phyloP scores from a whole-genome alignment of 2,113 vertebrate species.

The Pontoporia blainvillei region DNA sequence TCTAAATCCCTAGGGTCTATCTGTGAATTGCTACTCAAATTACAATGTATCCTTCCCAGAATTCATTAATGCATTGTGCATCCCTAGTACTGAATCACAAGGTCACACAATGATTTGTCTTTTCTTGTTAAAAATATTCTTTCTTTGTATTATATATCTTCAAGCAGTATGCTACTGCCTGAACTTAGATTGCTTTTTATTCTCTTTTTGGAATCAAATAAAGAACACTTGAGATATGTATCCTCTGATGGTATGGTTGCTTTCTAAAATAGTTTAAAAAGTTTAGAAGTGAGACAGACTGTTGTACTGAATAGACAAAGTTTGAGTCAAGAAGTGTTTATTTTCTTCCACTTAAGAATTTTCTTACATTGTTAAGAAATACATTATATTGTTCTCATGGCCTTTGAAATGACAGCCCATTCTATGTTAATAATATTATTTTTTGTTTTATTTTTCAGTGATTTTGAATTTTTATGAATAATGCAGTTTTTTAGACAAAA shows the following conservation, averaged over 20 bases:
- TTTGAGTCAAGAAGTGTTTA: conserved; percentile 21
- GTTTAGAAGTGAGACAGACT: background rate
- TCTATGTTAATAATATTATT: conserved; percentile 31
- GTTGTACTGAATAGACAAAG: background rate
- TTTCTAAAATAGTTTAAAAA: conserved; percentile 23
- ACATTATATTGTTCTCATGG: conserved; percentile 21
- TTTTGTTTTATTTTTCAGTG: background rate
- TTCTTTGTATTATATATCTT: background rate
- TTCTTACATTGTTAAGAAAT: conserved; percentile 45
- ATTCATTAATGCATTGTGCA: conserved; percentile 6
- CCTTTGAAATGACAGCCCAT: background rate
- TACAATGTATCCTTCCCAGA: conserved; percentile 8
- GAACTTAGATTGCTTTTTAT: background rate
- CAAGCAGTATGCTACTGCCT: background rate
- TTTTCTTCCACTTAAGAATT: conserved; percentile 34
- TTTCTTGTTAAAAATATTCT: background rate
- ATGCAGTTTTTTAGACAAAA: background rate
- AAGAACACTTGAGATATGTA: background rate
- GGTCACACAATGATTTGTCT: background rate
- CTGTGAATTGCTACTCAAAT: conserved; percentile 31
- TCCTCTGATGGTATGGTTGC: background rate
- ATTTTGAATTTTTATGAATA: conserved; percentile 23
- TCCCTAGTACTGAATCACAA: background rate
- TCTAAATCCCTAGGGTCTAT: background rate
- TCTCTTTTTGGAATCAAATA: conserved; percentile 30